Evolutionary conservation across 2,113 vertebrate species (phyloP), one percentile per base, ranked within the genome.

Genomic region (Lycaon pictus): DNA sequence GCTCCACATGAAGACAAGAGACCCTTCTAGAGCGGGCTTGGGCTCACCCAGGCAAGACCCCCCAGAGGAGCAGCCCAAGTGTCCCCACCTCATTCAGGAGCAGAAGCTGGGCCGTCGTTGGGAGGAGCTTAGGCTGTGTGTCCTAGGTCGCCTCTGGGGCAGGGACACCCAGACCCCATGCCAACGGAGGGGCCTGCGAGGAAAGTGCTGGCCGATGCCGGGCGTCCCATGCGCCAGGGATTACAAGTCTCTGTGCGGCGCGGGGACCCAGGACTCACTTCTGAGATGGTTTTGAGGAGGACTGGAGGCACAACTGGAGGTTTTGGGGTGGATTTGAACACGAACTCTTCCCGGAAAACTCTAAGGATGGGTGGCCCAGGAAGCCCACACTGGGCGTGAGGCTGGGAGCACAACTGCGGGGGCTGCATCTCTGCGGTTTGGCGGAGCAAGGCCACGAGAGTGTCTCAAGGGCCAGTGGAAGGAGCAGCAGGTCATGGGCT

Each of bases 81-180:
- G 19, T 35, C 27, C 11, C 48, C 23, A 0, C 11, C 3, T 3
- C 0, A 0, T 5, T 5, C 4, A 19, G 25, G 67, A 25, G 3
- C 19, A 13, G 51, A 37, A 3, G 29, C 55, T 43, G 1, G 17
- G 63, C 5, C 0, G 19, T 0, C 4, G 88, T 22, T 0, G 35
- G 23, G 1, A 22, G 6, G 48, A 5, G 0, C 0, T 29, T 60
- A 25, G n/a, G 43, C 17, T 63, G 72, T 51, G 29, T 11, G 9
- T 11, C 16, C 35, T 5, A 2, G 16, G 2, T 16, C 37, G 63
- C 22, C n/a, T 25, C 1, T 22, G 56, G 22, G 7, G 20, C 1
- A 43, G 43, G 29, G 23, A 3, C 8, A 37, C 19, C 55, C 69
- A 2, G n/a, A 55, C 11, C 0, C 16, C 0, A 12, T 5, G 15